Base-by-base conservation (phyloP, 2,888 invertebrate genomes). In the Pycnomerus fuliginosus region DNA sequence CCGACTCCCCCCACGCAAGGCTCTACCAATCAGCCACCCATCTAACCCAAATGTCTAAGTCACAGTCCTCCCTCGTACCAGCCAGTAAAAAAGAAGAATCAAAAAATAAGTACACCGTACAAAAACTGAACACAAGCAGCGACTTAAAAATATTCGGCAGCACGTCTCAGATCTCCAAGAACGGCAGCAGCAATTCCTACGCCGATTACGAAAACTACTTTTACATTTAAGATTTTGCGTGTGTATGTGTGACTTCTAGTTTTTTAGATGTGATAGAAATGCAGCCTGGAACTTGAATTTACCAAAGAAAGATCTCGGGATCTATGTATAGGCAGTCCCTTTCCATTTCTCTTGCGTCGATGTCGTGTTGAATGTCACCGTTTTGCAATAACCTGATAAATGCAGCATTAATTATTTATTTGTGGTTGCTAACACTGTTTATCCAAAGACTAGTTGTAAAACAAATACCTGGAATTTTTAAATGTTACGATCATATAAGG, bases 151-250 rank as follows among this genome's bases (percentile, higher is more conserved):
- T 63, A 31, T 65, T 62, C 36, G 60, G 58, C 11, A 62, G 59
- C 40, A 60, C 52, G 38, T 53, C 56, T 23, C 60, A 55, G 16
- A 53, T 65, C 10, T 35, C 61, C 11, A 29, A 60, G 58, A 46
- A 44, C 52, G 13, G 60, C 57, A 40, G 48, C 50, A 68, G 57
- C 35, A 71, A 75, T 38, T 72, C 76, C 3, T 82, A 80, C 55
- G 77, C 80, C 27, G 79, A 82, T 54, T 82, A 83, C 60, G 82
- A 83, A 62, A 82, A 83, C 68, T 83, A 80, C 65, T 79, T 83
- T 61, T 83, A 82, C 63, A 83, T 83, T 61, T 83, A 68, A 75
- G 22, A 15, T 22, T 34, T 29, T 36, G 10, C 7, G n/a, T 34
- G 30, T 48, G 43, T 13, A 30, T 37, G 47, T 50, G 47, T 52